Evolutionary conservation across 2,888 invertebrate genomes (phyloP).

Genomic region (Euplexia lucipara): DNA sequence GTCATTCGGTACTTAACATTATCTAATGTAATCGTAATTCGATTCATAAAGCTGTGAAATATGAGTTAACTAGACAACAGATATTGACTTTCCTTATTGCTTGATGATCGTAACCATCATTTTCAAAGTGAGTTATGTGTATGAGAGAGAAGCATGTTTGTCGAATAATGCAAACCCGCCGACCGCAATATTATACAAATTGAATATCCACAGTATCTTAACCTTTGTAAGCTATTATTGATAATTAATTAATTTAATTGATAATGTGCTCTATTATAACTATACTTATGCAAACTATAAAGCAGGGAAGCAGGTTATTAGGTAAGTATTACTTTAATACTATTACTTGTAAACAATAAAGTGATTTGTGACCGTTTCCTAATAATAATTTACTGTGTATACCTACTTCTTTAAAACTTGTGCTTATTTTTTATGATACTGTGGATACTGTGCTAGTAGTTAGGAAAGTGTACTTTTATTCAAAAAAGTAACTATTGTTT

Average conservation of each 20-base stretch:
- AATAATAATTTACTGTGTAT: slow-evolving; percentile 7
- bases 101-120: slow-evolving; percentile 82
- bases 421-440: slow-evolving; percentile 32
- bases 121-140: slow-evolving; percentile 77
- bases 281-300: slow-evolving; percentile 33
- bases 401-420: slow-evolving; percentile 3
- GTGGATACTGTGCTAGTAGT: slow-evolving; percentile 32
- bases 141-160: slow-evolving; percentile 80
- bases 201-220: slow-evolving; percentile 44
- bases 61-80: slow-evolving; percentile 43
- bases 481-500: slow-evolving; percentile 2
- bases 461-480: not conserved
- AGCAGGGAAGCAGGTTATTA: slow-evolving; percentile 46
- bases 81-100: slow-evolving; percentile 83
- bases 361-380: slow-evolving; percentile 4
- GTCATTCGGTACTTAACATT: slow-evolving; percentile 67
- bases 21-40: slow-evolving; percentile 67
- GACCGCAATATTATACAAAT: slow-evolving; percentile 69
- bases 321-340: slow-evolving; percentile 48
- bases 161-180: slow-evolving; percentile 83
- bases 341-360: slow-evolving; percentile 7
- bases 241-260: slow-evolving; percentile 36
- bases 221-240: slow-evolving; percentile 21
- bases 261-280: slow-evolving; percentile 38
- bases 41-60: slow-evolving; percentile 73